Evolutionary conservation across 1,140 invertebrate genomes (phyloP).

Genomic region (Stegodyphus mimosarum): DNA sequence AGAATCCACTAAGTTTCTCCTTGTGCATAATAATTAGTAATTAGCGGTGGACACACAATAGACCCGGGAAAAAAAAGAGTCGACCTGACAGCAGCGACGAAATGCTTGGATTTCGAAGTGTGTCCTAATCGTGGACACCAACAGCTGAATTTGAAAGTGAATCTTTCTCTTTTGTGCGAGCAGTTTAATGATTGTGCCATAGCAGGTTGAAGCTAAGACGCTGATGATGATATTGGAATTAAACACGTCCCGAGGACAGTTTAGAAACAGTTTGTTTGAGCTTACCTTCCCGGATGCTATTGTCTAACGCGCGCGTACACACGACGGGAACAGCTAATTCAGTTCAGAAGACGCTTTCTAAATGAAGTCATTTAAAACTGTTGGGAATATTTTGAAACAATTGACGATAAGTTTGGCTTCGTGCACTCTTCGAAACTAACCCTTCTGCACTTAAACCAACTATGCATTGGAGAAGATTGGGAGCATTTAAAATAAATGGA

Average conservation of each 20-base stretch:
- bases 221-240: not conserved
- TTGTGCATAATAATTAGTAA: constrained; percentile 39
- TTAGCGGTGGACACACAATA: constrained; percentile 31
- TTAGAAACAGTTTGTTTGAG: constrained; percentile 24
- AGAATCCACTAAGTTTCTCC: constrained; percentile 24
- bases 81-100: not conserved
- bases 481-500: too few species aligned
- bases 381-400: not conserved
- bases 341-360: not conserved
- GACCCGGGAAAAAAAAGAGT: not conserved
- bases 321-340: not conserved
- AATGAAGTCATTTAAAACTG: not conserved
- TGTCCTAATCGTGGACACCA: not conserved
- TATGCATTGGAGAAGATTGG: too few species aligned
- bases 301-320: not conserved
- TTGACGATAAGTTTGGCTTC: not conserved
- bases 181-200: not conserved
- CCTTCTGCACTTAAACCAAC: too few species aligned
- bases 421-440: not conserved
- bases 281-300: not conserved
- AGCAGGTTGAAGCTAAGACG: not conserved
- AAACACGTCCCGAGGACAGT: not conserved
- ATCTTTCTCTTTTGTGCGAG: not conserved
- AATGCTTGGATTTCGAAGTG: constrained; percentile 4
- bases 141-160: not conserved